A percentile compares a stretch with the other conserved stretches of the same genome.
Conservation (phyloP, 2,113 vertebrate genomes). For the Columbina picui region DNA sequence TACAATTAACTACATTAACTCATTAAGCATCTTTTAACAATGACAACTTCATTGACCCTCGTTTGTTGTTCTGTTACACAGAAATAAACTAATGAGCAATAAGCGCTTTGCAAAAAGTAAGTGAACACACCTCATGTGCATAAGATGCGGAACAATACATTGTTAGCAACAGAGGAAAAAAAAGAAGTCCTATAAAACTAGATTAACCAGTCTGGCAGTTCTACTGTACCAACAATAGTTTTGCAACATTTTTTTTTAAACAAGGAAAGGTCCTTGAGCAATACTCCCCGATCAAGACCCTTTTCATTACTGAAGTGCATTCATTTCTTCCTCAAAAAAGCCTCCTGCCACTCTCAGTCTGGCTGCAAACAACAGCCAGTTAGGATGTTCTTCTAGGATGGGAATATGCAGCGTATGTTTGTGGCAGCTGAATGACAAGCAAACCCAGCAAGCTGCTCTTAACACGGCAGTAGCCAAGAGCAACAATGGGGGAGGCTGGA, state of each 20-base stretch:
- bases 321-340: neutral
- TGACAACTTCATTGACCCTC: neutral
- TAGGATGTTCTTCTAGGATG: neutral
- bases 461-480: neutral
- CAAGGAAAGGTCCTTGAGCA: constrained; percentile 13
- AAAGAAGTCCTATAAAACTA: neutral
- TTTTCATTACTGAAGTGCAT: neutral
- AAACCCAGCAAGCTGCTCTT: neutral
- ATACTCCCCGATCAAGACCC: neutral
- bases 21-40: neutral
- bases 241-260: neutral
- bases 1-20: neutral
- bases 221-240: neutral
- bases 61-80: neutral
- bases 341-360: neutral
- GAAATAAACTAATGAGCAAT: neutral
- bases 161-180: neutral
- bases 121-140: neutral
- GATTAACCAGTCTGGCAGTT: constrained; percentile 37
- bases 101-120: neutral
- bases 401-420: neutral
- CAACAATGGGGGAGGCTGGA: neutral
- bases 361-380: neutral
- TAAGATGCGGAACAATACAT: neutral
- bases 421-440: neutral